phyloP scores from a whole-genome alignment of 2,797 vertebrate species.

The Astyanax mexicanus region DNA sequence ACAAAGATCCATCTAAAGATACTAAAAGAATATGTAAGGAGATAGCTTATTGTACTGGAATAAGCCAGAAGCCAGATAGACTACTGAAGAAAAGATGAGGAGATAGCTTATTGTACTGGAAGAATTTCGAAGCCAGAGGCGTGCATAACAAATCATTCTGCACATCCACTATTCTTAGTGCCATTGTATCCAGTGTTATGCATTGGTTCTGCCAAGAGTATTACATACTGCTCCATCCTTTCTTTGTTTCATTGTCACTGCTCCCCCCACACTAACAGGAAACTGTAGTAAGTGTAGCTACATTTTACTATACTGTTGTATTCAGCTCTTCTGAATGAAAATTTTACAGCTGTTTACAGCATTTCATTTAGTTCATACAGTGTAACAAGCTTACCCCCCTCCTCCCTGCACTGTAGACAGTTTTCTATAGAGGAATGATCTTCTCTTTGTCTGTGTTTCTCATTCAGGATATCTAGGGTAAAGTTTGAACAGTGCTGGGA shows the following conservation, averaged over 20 bases:
- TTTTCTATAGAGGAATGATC: not conserved
- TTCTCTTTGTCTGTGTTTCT: conserved; percentile 15
- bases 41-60: too few relatives aligned
- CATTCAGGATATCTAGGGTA: conserved; percentile 32
- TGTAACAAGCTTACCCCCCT: not conserved
- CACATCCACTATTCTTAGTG: not conserved
- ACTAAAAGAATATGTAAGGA: too few relatives aligned
- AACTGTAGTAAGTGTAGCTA: not conserved
- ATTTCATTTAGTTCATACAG: not conserved
- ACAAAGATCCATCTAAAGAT: too few relatives aligned
- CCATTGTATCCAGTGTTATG: not conserved
- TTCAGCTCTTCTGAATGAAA: not conserved
- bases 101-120: not conserved
- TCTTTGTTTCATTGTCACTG: not conserved
- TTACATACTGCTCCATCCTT: not conserved
- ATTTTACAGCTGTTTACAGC: not conserved
- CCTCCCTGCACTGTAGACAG: not conserved
- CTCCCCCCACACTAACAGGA: not conserved
- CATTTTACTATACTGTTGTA: not conserved
- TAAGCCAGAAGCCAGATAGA: too few relatives aligned
- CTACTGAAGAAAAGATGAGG: not conserved
- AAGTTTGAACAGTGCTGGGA: conserved; percentile 25
- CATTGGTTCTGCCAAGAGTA: not conserved
- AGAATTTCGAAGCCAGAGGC: not conserved
- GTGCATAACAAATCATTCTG: not conserved